phyloP scores from a whole-genome alignment of 2,888 invertebrate genomes.

The Cremastinae sp. region DNA sequence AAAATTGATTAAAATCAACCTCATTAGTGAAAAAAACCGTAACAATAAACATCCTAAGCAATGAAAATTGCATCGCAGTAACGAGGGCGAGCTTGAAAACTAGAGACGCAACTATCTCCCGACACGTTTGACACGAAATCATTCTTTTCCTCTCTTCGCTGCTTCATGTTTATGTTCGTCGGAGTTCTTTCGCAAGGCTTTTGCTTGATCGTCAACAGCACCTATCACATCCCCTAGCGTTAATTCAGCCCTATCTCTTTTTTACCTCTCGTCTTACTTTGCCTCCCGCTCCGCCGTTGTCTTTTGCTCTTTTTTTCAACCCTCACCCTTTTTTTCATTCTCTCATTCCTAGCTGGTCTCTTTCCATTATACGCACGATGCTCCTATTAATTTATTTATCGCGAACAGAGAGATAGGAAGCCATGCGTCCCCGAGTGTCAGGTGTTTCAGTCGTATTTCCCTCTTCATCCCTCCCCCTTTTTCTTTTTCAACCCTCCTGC shows the following conservation, averaged over 20 bases:
- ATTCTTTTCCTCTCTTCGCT: too few relatives aligned
- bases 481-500: too few relatives aligned
- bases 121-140: too few relatives aligned
- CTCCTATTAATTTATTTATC: slow-evolving; percentile 54
- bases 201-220: slow-evolving; percentile 39
- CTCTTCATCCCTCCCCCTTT: background rate
- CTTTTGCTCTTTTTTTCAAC: background rate
- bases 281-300: slow-evolving; percentile 9
- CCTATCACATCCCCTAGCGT: slow-evolving; percentile 11
- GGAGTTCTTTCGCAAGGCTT: too few relatives aligned
- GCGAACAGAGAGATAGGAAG: slow-evolving; percentile 32
- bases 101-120: too few relatives aligned
- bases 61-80: too few relatives aligned
- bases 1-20: too few relatives aligned
- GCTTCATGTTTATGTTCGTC: too few relatives aligned
- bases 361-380: too few relatives aligned
- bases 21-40: too few relatives aligned
- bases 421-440: slow-evolving; percentile 38
- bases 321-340: background rate
- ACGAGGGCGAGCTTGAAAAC: too few relatives aligned
- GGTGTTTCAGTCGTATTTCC: slow-evolving; percentile 33
- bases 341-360: background rate
- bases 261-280: background rate
- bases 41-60: too few relatives aligned
- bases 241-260: slow-evolving; percentile 4